Evolutionary conservation across 2,888 invertebrate species (phyloP), one percentile per base, ranked within the genome.

Genomic region (Cactoblastis cactorum): DNA sequence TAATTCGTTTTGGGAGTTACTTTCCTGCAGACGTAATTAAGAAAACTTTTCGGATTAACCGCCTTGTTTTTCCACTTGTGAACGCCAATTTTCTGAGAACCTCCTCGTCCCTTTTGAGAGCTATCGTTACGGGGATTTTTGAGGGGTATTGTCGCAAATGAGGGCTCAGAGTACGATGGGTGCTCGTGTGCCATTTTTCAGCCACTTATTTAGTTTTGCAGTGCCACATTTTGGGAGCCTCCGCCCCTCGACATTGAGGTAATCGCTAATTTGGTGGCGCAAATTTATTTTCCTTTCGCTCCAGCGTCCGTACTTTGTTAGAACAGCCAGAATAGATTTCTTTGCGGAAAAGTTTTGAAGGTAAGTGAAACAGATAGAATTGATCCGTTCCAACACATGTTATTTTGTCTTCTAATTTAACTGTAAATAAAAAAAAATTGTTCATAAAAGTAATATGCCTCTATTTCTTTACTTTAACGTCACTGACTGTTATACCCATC

Each of bases 31-130:
- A 80, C 74, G 77, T 84, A 87, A 88, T 88, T 88, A 88, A 77
- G 77, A 75, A 82, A 88, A 88, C 74, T 88, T 88, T 88, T 83
- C 74, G 76, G 81, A 87, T 88, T 88, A 88, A 80, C 75, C 68
- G 64, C 71, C 71, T 74, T 78, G 83, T 86, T 86, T 87, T 86
- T 82, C 83, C 77, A 79, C 73, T 70, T 69, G 69, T 62, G 60
- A 61, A 62, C 60, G 53, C 83, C 81, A 73, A 35, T 54, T 14
- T 62, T 65, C 52, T 49, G 34, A 58, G 80, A 62, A 15, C 74
- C 60, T 33, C 54, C 55, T 53, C 60, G 61, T 64, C 66, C 63
- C 57, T 57, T 59, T 53, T 50, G 43, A 45, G 50, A 54, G 57
- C 54, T 52, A 55, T 47, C 50, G 54, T 51, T 22, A 39, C 19